A percentile compares a stretch with the other conserved stretches of the same genome.
phyloP scores from a whole-genome alignment of 2,113 vertebrate genomes.

The Rhinopomastus cyanomelas region DNA sequence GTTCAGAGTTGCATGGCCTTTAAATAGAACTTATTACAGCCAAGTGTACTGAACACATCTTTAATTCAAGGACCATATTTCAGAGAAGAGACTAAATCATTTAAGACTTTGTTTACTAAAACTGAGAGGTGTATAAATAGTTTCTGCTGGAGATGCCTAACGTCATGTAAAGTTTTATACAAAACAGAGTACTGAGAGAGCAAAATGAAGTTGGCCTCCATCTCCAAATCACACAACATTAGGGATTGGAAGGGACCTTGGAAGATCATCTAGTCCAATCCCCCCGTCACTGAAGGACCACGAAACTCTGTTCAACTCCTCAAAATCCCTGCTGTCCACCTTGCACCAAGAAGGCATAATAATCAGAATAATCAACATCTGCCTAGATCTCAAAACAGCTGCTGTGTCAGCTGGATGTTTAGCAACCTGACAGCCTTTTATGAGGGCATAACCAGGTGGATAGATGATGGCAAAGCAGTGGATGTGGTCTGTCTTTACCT shows the following conservation, averaged over 20 bases:
- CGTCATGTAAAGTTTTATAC: not conserved
- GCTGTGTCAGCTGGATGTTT: not conserved
- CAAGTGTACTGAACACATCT: no score
- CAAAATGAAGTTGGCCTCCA: not conserved
- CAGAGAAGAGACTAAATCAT: not conserved
- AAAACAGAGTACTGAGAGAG: not conserved
- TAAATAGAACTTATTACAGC: not conserved
- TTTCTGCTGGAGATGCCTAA: not conserved
- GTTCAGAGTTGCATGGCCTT: not conserved
- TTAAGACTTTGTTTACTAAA: not conserved
- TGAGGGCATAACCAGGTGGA: no score
- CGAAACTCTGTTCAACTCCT: not conserved
- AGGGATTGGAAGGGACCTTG: no score
- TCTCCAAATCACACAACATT: not conserved
- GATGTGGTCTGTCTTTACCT: no score
- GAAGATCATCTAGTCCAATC: no score
- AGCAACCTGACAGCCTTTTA: no score
- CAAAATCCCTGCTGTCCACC: not conserved
- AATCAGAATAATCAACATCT: not conserved
- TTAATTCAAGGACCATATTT: not conserved
- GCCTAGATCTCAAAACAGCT: not conserved
- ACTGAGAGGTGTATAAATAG: not conserved
- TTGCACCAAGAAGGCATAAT: not conserved
- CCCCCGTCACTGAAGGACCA: no score
- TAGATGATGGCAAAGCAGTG: no score